Base-by-base conservation (phyloP, 1,140 invertebrate genomes). In the Triops longicaudatus region DNA sequence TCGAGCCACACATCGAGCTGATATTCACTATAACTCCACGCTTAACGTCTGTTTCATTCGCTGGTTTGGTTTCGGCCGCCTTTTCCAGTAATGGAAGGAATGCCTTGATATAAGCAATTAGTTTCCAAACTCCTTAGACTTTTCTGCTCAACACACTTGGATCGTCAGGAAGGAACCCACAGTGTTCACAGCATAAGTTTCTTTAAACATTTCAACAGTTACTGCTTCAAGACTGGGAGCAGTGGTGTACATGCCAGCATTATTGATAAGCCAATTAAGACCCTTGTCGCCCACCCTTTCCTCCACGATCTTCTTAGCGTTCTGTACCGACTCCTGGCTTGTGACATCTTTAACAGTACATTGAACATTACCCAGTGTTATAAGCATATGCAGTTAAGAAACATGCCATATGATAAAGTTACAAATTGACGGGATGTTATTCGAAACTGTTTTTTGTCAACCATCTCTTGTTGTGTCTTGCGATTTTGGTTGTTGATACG, bases 211-310 rank as follows among this genome's bases (percentile, higher is more conserved):
- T 75, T 93, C 86, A 31, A 87, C 83, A 81, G 90, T 91, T 0
- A 93, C 89, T 17, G 89, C 82, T 26, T 87, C 86, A 6, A 96
- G 85, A 73, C 91, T 86, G 1, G 90, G 88, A 78, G 90, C 93
- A 83, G 91, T 92, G 1, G 90, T 88, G 1, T 89, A 87, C 26
- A 92, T 85, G 14, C 92, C 94, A 50, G 94, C 94, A 86, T 95
- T 96, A 82, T 96, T 96, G 71, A 96, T 90, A 0, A 97, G 84
- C 26, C 95, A 86, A 84, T 95, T 94, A 0, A 96, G 83, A 5
- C 93, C 93, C 74, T 86, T 81, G 11, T 88, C 86, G 74, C 89
- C 88, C 1, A 93, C n/a, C n/a, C n/a, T 87, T 44, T 72, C 2
- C 31, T 37, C 31, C 2, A 37, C 31, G 31, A 37, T 37, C 31